A percentile compares a stretch with the other conserved stretches of the same genome.
Conservation (phyloP, 2,888 invertebrate genomes). For the Gymnoscelis rufifasciata region DNA sequence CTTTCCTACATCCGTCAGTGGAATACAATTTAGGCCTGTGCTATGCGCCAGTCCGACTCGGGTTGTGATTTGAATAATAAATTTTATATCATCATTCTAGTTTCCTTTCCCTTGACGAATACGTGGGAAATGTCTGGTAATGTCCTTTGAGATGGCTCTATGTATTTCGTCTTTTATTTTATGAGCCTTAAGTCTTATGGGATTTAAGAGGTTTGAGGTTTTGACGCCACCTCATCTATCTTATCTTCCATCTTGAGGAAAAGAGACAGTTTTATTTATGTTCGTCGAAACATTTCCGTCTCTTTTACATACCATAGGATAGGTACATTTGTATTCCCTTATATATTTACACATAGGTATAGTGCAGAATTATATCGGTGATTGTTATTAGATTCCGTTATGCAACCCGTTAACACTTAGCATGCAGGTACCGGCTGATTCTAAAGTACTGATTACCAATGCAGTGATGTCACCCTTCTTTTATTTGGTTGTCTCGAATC, state of each 20-base stretch:
- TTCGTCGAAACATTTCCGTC: not conserved
- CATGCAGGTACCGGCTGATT: slow-evolving; percentile 28
- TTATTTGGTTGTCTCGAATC: slow-evolving; percentile 26
- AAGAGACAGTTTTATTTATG: slow-evolving; percentile 4
- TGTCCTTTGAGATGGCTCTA: slow-evolving; percentile 56
- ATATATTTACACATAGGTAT: too few species aligned
- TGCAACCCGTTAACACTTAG: slow-evolving; percentile 27
- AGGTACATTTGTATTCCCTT: too few species aligned
- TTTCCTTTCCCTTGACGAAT: slow-evolving; percentile 67
- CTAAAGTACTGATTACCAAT: slow-evolving; percentile 30
- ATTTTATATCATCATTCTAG: slow-evolving; percentile 71
- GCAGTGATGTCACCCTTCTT: slow-evolving; percentile 30
- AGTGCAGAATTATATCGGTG: slow-evolving; percentile 15
- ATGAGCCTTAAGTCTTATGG: slow-evolving; percentile 22
- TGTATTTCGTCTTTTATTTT: slow-evolving; percentile 34
- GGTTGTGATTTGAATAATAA: slow-evolving; percentile 77
- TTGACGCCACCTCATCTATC: slow-evolving; percentile 10
- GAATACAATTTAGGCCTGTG: slow-evolving; percentile 72
- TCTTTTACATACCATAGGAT: not conserved
- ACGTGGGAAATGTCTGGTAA: slow-evolving; percentile 74
- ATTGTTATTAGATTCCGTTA: slow-evolving; percentile 28
- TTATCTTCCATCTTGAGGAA: slow-evolving; percentile 11
- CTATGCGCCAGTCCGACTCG: slow-evolving; percentile 58
- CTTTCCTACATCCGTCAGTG: slow-evolving; percentile 65
- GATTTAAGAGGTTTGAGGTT: slow-evolving; percentile 17